Evolutionary conservation across 2,888 invertebrate genomes (phyloP), one percentile per base, ranked within the genome.

Genomic region (Polymixis lichenea): DNA sequence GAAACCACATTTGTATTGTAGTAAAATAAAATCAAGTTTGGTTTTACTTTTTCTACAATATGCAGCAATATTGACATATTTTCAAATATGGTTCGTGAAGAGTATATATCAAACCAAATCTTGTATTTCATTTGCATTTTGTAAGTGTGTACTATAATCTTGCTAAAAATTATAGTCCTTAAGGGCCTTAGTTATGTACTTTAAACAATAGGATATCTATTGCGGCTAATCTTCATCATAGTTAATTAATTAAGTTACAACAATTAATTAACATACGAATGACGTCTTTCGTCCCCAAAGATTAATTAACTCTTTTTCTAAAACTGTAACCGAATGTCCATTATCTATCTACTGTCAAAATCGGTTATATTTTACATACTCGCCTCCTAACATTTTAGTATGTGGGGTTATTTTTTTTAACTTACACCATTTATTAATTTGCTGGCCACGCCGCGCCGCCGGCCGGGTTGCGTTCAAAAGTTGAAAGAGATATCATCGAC

Each of bases 401-500:
- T 91, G 90, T 90, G 86, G 86, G 90, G 90, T 91, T 89, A 88
- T 87, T 92, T 93, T 93, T 93, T 93, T 86, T 55, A 85, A 84
- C 81, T 64, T 85, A 88, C 87, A 90, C 87, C 89, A 92, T 95
- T 93, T 95, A 95, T 95, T 95, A 95, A 95, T 95, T 94, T 91
- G 91, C 91, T 92, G 93, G 87, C 89, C 92, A 90, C 88, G 93
- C 91, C n/a, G n/a, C n/a, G n/a, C n/a, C n/a, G n/a, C n/a, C n/a
- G n/a, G n/a, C n/a, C 92, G 92, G 91, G 91, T 89, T 92, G 91
- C 92, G 91, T 95, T 94, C 94, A 94, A 94, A 95, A 95, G 94
- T 94, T 95, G 95, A 96, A 95, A 95, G 94, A 96, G 96, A 96
- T 96, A 96, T 95, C 96, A 96, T 96, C 96, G 93, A 88, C 88